Conservation (phyloP, 2,888 invertebrate genomes). For the Cyclophora albipunctata region DNA sequence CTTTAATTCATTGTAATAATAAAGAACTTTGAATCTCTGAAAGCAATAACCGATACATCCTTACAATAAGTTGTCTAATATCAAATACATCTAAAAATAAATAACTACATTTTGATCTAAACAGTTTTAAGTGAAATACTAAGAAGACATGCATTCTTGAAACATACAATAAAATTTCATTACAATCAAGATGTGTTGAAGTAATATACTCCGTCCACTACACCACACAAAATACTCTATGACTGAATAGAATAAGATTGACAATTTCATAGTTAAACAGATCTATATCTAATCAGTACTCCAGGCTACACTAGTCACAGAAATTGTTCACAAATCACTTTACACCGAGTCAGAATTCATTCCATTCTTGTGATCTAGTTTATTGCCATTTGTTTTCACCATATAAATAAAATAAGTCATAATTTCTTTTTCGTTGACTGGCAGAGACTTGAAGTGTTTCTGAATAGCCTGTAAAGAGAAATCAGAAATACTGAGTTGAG, state of each 20-base stretch:
- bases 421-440: slow-evolving; percentile 95
- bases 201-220: slow-evolving; percentile 40
- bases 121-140: slow-evolving; percentile 9
- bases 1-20: no score
- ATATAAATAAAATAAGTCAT: slow-evolving; percentile 96
- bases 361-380: slow-evolving; percentile 88
- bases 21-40: no score
- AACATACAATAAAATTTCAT: slow-evolving; percentile 21
- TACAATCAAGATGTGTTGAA: slow-evolving; percentile 38
- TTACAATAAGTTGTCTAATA: slow-evolving; percentile 2
- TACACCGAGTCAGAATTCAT: slow-evolving; percentile 78
- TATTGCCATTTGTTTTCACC: slow-evolving; percentile 94
- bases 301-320: slow-evolving; percentile 34
- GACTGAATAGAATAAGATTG: slow-evolving; percentile 34
- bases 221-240: no score
- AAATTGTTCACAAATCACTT: slow-evolving; percentile 39
- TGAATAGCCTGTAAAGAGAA: slow-evolving; percentile 85
- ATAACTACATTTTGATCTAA: slow-evolving; percentile 21
- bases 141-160: background rate
- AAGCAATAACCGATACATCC: no score
- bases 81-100: slow-evolving; percentile 18
- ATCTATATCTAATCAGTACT: no score
- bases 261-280: slow-evolving; percentile 38
- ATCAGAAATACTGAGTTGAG: slow-evolving; percentile 2
- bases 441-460: slow-evolving; percentile 96